Conservation (phyloP, 2,888 invertebrate genomes). For the Pristionchus mayeri region DNA sequence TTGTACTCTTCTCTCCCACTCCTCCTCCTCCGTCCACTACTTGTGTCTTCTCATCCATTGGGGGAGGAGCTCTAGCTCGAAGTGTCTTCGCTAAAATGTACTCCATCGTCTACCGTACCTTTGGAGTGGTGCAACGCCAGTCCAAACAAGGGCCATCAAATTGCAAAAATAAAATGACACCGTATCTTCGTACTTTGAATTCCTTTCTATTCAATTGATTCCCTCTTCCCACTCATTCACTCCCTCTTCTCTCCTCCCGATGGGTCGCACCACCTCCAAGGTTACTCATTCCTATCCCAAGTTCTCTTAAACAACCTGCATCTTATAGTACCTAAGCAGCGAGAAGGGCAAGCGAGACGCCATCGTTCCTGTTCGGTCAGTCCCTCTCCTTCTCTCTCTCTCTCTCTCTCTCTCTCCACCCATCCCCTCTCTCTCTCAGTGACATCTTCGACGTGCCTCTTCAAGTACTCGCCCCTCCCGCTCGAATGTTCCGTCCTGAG, state of each 20-base stretch:
- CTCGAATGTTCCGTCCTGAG: conserved; percentile 18
- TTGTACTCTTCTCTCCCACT: conserved; percentile 13
- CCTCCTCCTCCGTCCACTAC: not conserved
- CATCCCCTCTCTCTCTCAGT: not conserved
- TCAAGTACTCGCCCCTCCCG: conserved; percentile 7
- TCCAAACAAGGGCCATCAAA: too few species aligned
- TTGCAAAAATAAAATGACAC: too few species aligned
- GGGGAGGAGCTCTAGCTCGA: not conserved
- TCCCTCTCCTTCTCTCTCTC: too few species aligned
- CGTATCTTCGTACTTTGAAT: too few species aligned
- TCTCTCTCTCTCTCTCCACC: not conserved
- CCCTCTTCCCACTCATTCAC: conserved; percentile 11
- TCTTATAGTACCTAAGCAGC: conserved; percentile 32
- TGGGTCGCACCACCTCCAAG: conserved; percentile 44
- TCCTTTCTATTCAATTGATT: too few species aligned
- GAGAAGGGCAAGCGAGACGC: conserved; percentile 39
- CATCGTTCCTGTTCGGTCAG: conserved; percentile 33
- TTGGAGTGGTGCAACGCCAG: too few species aligned
- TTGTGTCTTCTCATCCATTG: conserved; percentile 27
- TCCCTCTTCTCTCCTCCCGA: not conserved
- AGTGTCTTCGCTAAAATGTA: conserved; percentile 26
- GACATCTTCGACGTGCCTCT: conserved; percentile 27
- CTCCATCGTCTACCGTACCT: conserved; percentile 8
- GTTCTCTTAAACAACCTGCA: not conserved
- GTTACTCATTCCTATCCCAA: not conserved